These are phyloP conservation scores for Stenopsyche tienmushanensis DNA, from an alignment of 1,140 invertebrate genomes.

Conservation along the genomic window DNA sequence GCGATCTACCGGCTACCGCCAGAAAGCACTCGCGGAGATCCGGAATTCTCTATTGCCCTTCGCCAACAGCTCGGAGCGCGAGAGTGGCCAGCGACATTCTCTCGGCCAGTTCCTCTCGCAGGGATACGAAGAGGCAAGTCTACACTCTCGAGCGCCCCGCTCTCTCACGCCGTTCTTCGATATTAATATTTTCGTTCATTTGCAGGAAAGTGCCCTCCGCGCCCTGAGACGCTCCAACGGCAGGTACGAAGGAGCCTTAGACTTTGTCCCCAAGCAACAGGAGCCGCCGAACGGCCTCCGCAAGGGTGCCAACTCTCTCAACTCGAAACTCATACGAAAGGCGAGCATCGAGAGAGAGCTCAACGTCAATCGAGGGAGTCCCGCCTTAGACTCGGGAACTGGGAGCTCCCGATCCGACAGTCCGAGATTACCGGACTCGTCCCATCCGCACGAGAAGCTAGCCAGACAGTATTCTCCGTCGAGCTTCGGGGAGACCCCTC, in stretches of 20 bases:
- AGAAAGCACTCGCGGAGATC: constrained; percentile 85
- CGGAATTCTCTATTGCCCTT: constrained; percentile 82
- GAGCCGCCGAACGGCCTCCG: constrained; percentile 58
- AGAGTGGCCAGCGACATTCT: constrained; percentile 70
- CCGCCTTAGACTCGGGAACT: constrained; percentile 82
- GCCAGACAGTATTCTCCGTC: constrained; percentile 68
- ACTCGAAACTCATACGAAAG: constrained; percentile 79
- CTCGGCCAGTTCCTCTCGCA: constrained; percentile 69
- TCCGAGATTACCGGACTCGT: constrained; percentile 65
- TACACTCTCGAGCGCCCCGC: not conserved
- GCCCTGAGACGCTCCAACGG: constrained; percentile 69
- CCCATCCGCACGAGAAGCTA: constrained; percentile 57
- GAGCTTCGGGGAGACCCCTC: constrained; percentile 65
- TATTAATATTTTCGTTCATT: constrained; percentile 38
- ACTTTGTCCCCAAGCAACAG: constrained; percentile 67
- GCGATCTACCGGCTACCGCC: constrained; percentile 80
- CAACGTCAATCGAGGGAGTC: constrained; percentile 73
- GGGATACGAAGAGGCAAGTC: constrained; percentile 67
- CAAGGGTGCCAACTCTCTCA: constrained; percentile 60
- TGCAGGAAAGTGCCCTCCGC: constrained; percentile 65
- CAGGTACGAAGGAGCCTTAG: constrained; percentile 68
- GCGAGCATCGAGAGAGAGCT: constrained; percentile 82
- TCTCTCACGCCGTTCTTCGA: not conserved
- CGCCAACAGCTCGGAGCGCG: constrained; percentile 66
- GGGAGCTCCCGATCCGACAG: constrained; percentile 87